Percentiles rank a stretch among this genome's conserved stretches.
Evolutionary conservation across 2,113 vertebrate genomes (phyloP).

Genomic region (Triplophysa dalaica): DNA sequence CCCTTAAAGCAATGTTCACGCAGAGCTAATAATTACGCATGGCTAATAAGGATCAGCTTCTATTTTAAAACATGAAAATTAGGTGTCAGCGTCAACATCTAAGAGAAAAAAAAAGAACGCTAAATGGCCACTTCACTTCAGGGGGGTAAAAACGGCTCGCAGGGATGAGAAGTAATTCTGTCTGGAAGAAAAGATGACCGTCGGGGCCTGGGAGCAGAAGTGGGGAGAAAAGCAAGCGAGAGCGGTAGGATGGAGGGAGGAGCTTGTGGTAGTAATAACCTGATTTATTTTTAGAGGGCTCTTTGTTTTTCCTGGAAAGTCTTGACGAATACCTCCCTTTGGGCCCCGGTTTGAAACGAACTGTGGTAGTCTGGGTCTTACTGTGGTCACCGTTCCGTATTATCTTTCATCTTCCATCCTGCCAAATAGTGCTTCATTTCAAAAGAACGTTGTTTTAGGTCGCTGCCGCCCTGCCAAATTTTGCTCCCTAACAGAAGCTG

Average conservation of each 20-base stretch:
- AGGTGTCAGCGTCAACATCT: neutral
- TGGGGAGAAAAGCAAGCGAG: slow-evolving; percentile 23
- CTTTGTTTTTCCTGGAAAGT: slow-evolving; percentile 57
- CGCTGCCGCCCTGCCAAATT: slow-evolving; percentile 46
- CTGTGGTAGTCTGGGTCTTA: slow-evolving; percentile 51
- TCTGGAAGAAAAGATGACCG: slow-evolving; percentile 34
- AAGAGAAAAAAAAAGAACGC: neutral
- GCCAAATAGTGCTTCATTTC: slow-evolving; percentile 46
- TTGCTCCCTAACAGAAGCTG: slow-evolving; percentile 43
- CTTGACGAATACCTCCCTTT: slow-evolving; percentile 49
- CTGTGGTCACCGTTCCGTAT: slow-evolving; percentile 46
- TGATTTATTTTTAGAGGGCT: slow-evolving; percentile 59
- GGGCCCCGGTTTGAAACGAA: slow-evolving; percentile 46
- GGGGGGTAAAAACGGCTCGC: slow-evolving; percentile 32
- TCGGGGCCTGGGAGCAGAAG: slow-evolving; percentile 26
- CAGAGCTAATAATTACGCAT: slow-evolving; percentile 19
- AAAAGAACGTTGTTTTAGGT: slow-evolving; percentile 42
- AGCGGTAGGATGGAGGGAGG: slow-evolving; percentile 36
- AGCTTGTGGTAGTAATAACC: slow-evolving; percentile 50
- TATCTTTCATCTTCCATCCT: slow-evolving; percentile 47
- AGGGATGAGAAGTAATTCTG: slow-evolving; percentile 38
- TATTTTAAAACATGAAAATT: slow-evolving; percentile 33
- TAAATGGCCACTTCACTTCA: slow-evolving; percentile 42
- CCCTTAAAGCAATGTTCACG: slow-evolving; percentile 6
- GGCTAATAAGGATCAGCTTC: slow-evolving; percentile 1